phyloP scores from a whole-genome alignment of 2,113 vertebrate species.

The Syngnathoides biaculeatus region DNA sequence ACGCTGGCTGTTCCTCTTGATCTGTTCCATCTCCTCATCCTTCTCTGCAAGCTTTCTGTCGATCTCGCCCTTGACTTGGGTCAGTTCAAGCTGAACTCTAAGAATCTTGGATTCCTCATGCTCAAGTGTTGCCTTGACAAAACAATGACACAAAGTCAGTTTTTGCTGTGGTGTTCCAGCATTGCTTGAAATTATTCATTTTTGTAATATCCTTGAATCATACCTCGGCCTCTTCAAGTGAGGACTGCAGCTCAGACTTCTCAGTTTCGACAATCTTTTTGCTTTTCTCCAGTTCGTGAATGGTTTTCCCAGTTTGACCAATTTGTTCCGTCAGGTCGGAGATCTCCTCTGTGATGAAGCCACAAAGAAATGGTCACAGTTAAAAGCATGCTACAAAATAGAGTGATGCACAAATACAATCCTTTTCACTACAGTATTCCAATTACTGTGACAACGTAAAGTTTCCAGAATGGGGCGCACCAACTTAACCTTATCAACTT shows the following conservation, averaged over 20 bases:
- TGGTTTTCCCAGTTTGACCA: conserved; percentile 69
- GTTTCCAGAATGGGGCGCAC: not conserved
- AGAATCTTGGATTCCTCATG: conserved; percentile 73
- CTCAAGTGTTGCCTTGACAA: conserved; percentile 60
- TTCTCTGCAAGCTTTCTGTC: conserved; percentile 66
- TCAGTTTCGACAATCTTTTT: conserved; percentile 66
- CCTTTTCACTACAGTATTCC: not conserved
- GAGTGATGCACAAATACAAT: not conserved
- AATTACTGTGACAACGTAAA: not conserved
- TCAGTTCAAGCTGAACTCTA: conserved; percentile 65
- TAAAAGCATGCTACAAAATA: not conserved
- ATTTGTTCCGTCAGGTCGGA: conserved; percentile 70
- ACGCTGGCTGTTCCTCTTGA: conserved; percentile 67
- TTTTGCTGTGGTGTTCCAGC: not conserved
- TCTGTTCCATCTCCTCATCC: conserved; percentile 68
- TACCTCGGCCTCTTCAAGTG: conserved; percentile 74
- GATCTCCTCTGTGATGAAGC: conserved; percentile 63
- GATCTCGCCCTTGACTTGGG: conserved; percentile 62
- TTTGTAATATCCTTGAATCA: not conserved
- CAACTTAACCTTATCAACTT: not conserved
- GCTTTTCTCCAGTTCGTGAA: conserved; percentile 71
- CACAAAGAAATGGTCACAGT: not conserved
- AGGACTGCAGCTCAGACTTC: conserved; percentile 68
- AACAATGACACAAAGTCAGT: not conserved
- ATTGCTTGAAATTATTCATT: not conserved